phyloP scores from a whole-genome alignment of 1,140 invertebrate genomes.

The Euschistus heros region DNA sequence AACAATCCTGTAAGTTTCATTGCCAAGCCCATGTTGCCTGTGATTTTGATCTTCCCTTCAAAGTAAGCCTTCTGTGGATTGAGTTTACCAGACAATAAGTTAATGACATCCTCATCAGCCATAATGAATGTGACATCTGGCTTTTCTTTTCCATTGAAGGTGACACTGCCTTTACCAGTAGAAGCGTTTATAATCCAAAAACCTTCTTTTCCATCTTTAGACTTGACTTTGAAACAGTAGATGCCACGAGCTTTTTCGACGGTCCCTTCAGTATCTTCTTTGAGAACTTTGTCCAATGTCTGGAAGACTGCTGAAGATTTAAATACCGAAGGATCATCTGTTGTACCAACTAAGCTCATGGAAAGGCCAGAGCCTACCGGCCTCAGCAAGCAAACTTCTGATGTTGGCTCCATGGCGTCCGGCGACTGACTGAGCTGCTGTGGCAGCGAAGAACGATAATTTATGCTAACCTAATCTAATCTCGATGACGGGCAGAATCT shows the following conservation, averaged over 20 bases:
- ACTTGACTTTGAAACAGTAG: slow-evolving; percentile 77
- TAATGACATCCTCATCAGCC: slow-evolving; percentile 71
- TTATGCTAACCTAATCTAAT: too few relatives aligned
- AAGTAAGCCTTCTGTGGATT: slow-evolving; percentile 96
- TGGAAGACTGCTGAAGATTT: slow-evolving; percentile 66
- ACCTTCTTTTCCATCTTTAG: slow-evolving; percentile 60
- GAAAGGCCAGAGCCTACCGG: too few relatives aligned
- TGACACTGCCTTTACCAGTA: slow-evolving; percentile 72
- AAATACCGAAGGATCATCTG: slow-evolving; percentile 47
- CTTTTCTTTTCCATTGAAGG: slow-evolving; percentile 70
- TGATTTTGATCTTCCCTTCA: slow-evolving; percentile 90
- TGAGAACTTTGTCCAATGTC: slow-evolving; percentile 66
- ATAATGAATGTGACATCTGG: slow-evolving; percentile 83
- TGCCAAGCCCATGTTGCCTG: slow-evolving; percentile 91
- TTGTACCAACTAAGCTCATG: too few relatives aligned
- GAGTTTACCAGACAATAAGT: slow-evolving; percentile 77
- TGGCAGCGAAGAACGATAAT: too few relatives aligned
- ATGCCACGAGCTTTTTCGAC: slow-evolving; percentile 78
- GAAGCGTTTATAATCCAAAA: slow-evolving; percentile 87
- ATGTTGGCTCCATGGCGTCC: too few relatives aligned
- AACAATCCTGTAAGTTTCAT: slow-evolving; percentile 87
- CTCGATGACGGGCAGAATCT: too few relatives aligned
- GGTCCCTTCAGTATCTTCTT: slow-evolving; percentile 64
- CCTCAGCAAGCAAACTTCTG: too few relatives aligned
- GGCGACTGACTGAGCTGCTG: too few relatives aligned